Evolutionary conservation across 2,113 vertebrate genomes (phyloP).

Genomic region (Paradoxurus hermaphroditus): DNA sequence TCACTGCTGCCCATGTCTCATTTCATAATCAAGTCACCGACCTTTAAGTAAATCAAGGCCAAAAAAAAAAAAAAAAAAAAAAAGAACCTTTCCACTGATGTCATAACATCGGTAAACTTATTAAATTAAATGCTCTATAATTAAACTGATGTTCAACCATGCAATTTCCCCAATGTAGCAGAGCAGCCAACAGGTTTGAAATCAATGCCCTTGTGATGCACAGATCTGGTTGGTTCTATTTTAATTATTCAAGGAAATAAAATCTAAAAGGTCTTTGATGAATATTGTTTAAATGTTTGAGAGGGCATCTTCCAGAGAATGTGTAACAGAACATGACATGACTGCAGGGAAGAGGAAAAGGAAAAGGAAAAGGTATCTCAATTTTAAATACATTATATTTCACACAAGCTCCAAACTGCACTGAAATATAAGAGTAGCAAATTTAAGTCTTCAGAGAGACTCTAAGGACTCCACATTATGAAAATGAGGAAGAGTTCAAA

Average conservation of each 20-base stretch:
- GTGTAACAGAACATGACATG: background rate
- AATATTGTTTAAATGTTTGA: background rate
- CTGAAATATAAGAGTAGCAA: background rate
- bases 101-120: background rate
- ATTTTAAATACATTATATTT: background rate
- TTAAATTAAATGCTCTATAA: constrained; percentile 21
- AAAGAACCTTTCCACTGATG: background rate
- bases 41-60: constrained; percentile 21
- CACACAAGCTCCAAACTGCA: background rate
- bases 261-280: constrained; percentile 8
- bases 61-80: background rate
- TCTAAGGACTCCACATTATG: background rate
- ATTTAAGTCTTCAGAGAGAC: background rate
- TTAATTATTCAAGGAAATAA: constrained; percentile 38
- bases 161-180: background rate
- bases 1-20: background rate
- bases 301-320: background rate
- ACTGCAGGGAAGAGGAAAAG: background rate
- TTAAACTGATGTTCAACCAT: background rate
- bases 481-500: background rate
- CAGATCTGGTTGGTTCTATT: background rate
- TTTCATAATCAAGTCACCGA: constrained; percentile 31
- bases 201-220: background rate
- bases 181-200: background rate
- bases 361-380: background rate